Percentiles rank a stretch among this genome's conserved stretches.
phyloP scores from a whole-genome alignment of 1,140 invertebrate species.

The Homarus americanus region DNA sequence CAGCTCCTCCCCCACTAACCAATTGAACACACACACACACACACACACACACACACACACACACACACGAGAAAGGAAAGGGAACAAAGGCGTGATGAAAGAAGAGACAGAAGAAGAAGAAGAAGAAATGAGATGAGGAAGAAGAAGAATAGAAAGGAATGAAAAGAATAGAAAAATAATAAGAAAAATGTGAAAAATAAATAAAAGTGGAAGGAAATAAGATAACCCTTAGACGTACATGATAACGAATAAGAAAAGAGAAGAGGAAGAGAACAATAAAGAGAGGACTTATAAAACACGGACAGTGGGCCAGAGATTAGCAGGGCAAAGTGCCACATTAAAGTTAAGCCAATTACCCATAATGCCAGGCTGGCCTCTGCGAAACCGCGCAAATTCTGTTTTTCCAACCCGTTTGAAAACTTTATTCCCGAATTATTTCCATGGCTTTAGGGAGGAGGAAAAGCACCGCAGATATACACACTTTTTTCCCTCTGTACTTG shows the following conservation, averaged over 20 bases:
- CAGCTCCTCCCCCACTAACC: background rate
- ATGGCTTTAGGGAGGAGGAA: background rate
- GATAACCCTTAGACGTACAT: background rate
- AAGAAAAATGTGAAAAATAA: background rate
- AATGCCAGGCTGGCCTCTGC: slow-evolving; percentile 13
- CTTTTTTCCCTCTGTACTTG: no score
- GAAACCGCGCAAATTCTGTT: background rate
- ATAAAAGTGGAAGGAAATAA: background rate
- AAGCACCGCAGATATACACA: background rate
- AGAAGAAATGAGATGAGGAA: background rate
- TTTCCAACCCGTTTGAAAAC: no score
- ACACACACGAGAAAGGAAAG: background rate
- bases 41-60: no score
- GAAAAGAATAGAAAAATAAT: background rate
- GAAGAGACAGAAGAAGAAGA: background rate
- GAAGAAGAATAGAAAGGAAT: background rate
- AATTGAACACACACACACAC: no score
- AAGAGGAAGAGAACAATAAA: background rate
- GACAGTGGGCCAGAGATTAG: slow-evolving; percentile 20
- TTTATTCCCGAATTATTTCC: no score
- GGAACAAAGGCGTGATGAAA: no score
- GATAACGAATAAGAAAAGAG: background rate
- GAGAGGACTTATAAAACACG: slow-evolving; percentile 38
- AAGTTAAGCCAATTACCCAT: slow-evolving; percentile 60
- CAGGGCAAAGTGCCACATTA: slow-evolving; percentile 32